A percentile compares a stretch with the other conserved stretches of the same genome.
Conservation (phyloP, 1,140 invertebrate genomes). For the Lepidurus arcticus region DNA sequence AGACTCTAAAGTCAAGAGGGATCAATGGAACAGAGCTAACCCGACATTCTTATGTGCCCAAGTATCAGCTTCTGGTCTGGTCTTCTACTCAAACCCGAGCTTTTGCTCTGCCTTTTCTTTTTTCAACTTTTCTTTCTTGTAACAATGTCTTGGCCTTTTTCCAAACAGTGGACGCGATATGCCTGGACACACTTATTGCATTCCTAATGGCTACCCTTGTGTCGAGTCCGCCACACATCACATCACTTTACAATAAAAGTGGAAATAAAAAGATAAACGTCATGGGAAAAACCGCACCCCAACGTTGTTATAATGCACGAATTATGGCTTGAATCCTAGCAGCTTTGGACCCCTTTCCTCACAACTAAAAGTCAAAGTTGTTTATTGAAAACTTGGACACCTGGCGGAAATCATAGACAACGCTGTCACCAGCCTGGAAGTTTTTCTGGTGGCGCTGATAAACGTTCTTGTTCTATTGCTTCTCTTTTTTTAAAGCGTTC, state of each 20-base stretch:
- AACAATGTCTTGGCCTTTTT: not conserved
- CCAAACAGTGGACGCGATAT: slow-evolving; percentile 10
- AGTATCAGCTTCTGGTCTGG: slow-evolving; percentile 5
- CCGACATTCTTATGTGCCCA: slow-evolving; percentile 1
- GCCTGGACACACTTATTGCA: slow-evolving; percentile 21
- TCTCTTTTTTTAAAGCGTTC: too few relatives aligned
- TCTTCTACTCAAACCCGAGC: not conserved
- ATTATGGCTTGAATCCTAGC: not conserved
- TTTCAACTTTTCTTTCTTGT: not conserved
- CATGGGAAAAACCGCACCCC: not conserved
- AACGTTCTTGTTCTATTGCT: too few relatives aligned
- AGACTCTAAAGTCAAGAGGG: slow-evolving; percentile 18
- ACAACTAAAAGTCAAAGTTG: too few relatives aligned
- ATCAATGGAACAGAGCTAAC: not conserved
- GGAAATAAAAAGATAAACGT: not conserved
- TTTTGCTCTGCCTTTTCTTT: not conserved
- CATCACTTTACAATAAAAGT: slow-evolving; percentile 6
- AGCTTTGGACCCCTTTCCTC: too few relatives aligned
- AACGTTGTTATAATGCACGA: not conserved
- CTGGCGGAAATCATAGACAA: too few relatives aligned
- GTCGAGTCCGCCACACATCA: not conserved
- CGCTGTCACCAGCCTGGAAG: too few relatives aligned
- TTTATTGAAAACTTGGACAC: too few relatives aligned
- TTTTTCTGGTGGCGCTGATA: too few relatives aligned
- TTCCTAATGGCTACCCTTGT: slow-evolving; percentile 10